phyloP scores from a whole-genome alignment of 2,113 vertebrate species.

The Cyanoramphus novaezelandiae region DNA sequence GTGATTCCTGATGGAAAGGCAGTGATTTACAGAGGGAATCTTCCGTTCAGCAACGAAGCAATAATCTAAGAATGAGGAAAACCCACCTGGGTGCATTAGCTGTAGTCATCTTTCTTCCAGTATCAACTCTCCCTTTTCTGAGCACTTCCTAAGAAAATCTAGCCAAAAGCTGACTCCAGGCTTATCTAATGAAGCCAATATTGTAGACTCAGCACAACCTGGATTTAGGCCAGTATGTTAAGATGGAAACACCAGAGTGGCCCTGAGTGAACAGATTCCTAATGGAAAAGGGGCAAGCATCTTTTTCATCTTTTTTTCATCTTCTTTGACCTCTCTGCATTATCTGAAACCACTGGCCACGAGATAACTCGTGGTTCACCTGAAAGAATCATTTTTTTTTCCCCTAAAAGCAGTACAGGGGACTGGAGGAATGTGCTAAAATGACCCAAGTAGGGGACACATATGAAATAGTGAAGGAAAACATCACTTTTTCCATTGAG shows the following conservation, averaged over 20 bases:
- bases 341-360: background rate
- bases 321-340: background rate
- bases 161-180: constrained; percentile 52
- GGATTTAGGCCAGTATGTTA: constrained; percentile 17
- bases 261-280: constrained; percentile 12
- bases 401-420: background rate
- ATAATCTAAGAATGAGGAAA: constrained; percentile 9
- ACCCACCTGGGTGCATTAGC: constrained; percentile 12
- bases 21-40: constrained; percentile 13
- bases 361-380: background rate
- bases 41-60: constrained; percentile 41
- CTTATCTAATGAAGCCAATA: constrained; percentile 29
- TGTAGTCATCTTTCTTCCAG: background rate
- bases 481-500: background rate
- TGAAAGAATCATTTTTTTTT: background rate
- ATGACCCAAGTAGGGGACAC: background rate
- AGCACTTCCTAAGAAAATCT: background rate
- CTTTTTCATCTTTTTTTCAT: background rate
- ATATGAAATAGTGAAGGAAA: background rate
- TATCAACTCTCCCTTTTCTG: background rate
- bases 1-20: background rate
- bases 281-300: background rate
- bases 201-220: background rate
- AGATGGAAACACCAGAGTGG: constrained; percentile 9
- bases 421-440: background rate